Base-by-base conservation (phyloP, 2,113 vertebrate species). In the Pedionomus torquatus region DNA sequence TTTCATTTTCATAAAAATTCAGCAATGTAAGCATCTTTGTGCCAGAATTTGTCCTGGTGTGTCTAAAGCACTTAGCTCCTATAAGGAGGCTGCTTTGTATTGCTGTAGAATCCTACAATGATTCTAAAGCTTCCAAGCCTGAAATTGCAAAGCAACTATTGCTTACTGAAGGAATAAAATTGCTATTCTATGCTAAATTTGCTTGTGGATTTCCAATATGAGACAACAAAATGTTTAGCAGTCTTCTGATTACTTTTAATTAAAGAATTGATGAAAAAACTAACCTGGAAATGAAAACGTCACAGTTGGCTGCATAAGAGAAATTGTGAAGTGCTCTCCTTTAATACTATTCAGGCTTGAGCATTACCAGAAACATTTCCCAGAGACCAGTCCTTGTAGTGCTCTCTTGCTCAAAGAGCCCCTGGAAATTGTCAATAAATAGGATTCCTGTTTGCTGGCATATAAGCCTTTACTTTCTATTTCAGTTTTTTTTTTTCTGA, bases 191-290 rank as follows among this genome's bases (percentile, higher is more conserved):
- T 66, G 17, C 31, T 81, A 58, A 89, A 85, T 83, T 66, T 91
- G 16, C 28, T 35, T 58, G 13, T 39, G 31, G 30, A 7, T 75
- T 80, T 94, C 61, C 54, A 60, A 55, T 35, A 68, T 6, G 39
- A 75, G 78, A 84, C 43, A 92, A 79, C 35, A 91, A 86, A 86
- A 43, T 57, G 51, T 35, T 85, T 83, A 96, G 13, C 37, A 60
- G 41, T 70, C 75, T 77, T 79, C 17, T 69, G 64, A 90, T 93
- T 74, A 83, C 25, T 86, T 95, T 91, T 93, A 95, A 90, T 96
- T 93, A 94, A 81, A 41, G 78, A 86, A 72, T 6, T 86, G 70
- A 88, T 88, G 70, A 87, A 85, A 94, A 94, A 95, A 49, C 9
- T 86, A 84, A 48, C 35, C 5, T 63, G 83, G 46, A 93, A 92